Evolutionary conservation across 2,888 invertebrate species (phyloP).

Genomic region (Polietes domitor): DNA sequence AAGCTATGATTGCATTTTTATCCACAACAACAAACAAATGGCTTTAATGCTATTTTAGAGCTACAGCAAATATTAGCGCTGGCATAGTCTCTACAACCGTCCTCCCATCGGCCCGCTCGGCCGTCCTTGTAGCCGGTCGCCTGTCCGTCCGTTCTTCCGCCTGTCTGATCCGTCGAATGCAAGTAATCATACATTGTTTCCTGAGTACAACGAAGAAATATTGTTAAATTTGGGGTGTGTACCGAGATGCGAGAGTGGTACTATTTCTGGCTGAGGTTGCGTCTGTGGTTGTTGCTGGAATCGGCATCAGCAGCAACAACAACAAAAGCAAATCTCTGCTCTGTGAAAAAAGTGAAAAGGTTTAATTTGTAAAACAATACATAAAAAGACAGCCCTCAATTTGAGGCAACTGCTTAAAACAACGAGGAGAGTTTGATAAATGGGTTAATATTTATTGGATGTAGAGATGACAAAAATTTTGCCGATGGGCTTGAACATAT

Average conservation of each 20-base stretch:
- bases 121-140: slow-evolving; percentile 11
- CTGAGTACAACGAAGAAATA: slow-evolving; percentile 41
- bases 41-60: slow-evolving; percentile 47
- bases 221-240: slow-evolving; percentile 66
- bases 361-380: slow-evolving; percentile 74
- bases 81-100: not conserved
- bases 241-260: slow-evolving; percentile 28
- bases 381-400: slow-evolving; percentile 63
- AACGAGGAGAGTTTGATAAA: not conserved
- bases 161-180: not conserved
- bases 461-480: too few relatives aligned
- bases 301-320: slow-evolving; percentile 21
- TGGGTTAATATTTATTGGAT: too few relatives aligned
- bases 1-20: slow-evolving; percentile 30
- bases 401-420: slow-evolving; percentile 21
- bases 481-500: too few relatives aligned
- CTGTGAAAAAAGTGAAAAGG: slow-evolving; percentile 75
- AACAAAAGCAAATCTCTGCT: slow-evolving; percentile 9
- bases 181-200: slow-evolving; percentile 35
- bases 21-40: slow-evolving; percentile 28
- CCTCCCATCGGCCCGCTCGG: slow-evolving; percentile 7
- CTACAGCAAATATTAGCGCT: slow-evolving; percentile 48
- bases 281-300: not conserved
- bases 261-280: slow-evolving; percentile 27
- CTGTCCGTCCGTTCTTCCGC: slow-evolving; percentile 19